A percentile compares a stretch with the other conserved stretches of the same genome.
These are phyloP conservation scores for Parasteatoda lunata DNA, from an alignment of 2,888 invertebrate genomes.

Conservation along the genomic window DNA sequence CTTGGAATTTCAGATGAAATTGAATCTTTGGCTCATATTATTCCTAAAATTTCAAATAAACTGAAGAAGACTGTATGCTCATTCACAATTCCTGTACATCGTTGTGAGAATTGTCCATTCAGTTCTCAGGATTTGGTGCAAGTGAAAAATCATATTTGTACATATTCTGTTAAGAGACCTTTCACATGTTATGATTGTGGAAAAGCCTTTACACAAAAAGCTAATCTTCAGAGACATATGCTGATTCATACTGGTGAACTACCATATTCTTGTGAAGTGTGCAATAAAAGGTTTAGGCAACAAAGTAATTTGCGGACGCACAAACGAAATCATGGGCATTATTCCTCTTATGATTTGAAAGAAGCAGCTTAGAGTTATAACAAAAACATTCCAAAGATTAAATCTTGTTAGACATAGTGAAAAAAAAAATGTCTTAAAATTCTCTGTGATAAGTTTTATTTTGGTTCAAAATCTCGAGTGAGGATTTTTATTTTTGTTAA, in stretches of 20 bases:
- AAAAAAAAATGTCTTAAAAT: background rate
- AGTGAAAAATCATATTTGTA: background rate
- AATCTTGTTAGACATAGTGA: background rate
- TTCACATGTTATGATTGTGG: slow-evolving; percentile 38
- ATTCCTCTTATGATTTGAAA: background rate
- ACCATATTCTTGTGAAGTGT: slow-evolving; percentile 37
- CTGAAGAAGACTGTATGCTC: background rate
- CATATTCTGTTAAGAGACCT: slow-evolving; percentile 18
- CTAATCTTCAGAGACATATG: slow-evolving; percentile 49
- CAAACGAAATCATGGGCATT: slow-evolving; percentile 19
- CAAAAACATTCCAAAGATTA: background rate
- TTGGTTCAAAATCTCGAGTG: too few species aligned
- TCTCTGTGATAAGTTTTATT: too few species aligned
- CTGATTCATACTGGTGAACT: slow-evolving; percentile 45
- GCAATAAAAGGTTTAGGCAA: slow-evolving; percentile 32
- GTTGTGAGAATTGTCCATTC: slow-evolving; percentile 2
- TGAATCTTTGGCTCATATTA: background rate
- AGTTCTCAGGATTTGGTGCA: background rate
- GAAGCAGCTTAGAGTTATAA: background rate
- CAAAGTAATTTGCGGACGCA: slow-evolving; percentile 34
- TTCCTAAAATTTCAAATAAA: background rate
- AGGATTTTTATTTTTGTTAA: too few species aligned
- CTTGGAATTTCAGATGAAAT: slow-evolving; percentile 1
- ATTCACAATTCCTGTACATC: background rate
- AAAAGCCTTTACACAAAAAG: slow-evolving; percentile 49